Evolutionary conservation across 2,888 invertebrate genomes (phyloP).

Genomic region (Sinopyrophorus schimmeli): DNA sequence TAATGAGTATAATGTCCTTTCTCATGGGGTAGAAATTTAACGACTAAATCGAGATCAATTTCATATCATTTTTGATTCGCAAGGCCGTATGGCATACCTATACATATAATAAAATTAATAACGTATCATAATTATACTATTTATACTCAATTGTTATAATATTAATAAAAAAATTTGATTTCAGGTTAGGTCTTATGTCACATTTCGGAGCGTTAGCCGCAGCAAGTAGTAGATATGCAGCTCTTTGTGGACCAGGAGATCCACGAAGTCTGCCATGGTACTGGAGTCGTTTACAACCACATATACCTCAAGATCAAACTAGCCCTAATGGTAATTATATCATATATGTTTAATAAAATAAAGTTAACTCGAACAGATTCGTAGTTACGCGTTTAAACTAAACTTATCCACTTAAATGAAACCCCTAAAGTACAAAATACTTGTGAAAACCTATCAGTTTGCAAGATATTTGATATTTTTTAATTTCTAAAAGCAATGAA

Average conservation of each 20-base stretch:
- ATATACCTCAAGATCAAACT: constrained; percentile 54
- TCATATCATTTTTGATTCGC: too few relatives aligned
- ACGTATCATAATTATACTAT: not conserved
- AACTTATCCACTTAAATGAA: constrained; percentile 15
- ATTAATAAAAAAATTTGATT: constrained; percentile 45
- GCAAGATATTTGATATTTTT: constrained; percentile 15
- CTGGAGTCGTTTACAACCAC: constrained; percentile 62
- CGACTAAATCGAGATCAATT: too few relatives aligned
- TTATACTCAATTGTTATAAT: not conserved
- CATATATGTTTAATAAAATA: not conserved
- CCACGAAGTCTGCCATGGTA: constrained; percentile 66
- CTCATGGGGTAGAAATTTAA: too few relatives aligned
- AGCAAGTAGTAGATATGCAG: constrained; percentile 63
- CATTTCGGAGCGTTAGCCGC: constrained; percentile 79
- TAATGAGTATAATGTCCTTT: too few relatives aligned
- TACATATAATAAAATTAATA: not conserved
- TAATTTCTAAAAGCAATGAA: not conserved
- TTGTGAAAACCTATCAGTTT: constrained; percentile 14
- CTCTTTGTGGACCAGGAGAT: constrained; percentile 61
- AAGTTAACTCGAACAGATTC: not conserved
- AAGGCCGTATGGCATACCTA: too few relatives aligned
- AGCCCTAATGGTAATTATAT: constrained; percentile 70
- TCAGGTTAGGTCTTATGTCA: constrained; percentile 79
- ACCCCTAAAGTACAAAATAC: constrained; percentile 10
- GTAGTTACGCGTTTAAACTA: not conserved